Evolutionary conservation across 2,888 invertebrate species (phyloP).

Genomic region (Ormyrus rosae): DNA sequence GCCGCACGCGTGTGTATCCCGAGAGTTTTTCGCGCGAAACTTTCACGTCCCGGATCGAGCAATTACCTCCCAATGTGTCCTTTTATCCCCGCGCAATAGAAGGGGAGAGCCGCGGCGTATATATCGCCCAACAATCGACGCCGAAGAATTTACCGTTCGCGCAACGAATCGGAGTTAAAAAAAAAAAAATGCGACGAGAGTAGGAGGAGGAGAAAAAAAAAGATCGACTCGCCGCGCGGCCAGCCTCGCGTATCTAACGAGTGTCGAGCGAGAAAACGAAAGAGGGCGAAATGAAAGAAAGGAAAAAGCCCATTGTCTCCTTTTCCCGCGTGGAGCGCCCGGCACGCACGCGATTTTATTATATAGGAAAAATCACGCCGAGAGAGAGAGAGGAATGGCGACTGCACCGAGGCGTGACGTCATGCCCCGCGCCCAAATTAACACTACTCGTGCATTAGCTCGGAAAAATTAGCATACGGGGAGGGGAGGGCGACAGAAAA

Average conservation of each 20-base stretch:
- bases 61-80: no score
- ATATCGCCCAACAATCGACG: no score
- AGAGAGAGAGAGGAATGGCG: slow-evolving; percentile 31
- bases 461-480: slow-evolving; percentile 50
- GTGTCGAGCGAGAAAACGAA: slow-evolving; percentile 20
- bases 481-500: slow-evolving; percentile 15
- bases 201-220: background rate
- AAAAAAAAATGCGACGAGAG: background rate
- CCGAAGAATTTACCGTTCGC: slow-evolving; percentile 17
- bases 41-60: no score
- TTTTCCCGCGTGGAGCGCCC: background rate
- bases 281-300: background rate
- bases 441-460: slow-evolving; percentile 42
- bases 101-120: no score
- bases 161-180: background rate
- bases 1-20: no score
- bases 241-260: slow-evolving; percentile 19
- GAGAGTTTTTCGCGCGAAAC: no score
- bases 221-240: background rate
- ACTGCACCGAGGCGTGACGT: slow-evolving; percentile 24
- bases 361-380: slow-evolving; percentile 17
- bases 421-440: slow-evolving; percentile 41
- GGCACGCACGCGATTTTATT: background rate
- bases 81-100: no score
- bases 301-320: background rate